These are phyloP conservation scores for Myathropa florea DNA, from an alignment of 2,888 invertebrate species.

Conservation along the genomic window DNA sequence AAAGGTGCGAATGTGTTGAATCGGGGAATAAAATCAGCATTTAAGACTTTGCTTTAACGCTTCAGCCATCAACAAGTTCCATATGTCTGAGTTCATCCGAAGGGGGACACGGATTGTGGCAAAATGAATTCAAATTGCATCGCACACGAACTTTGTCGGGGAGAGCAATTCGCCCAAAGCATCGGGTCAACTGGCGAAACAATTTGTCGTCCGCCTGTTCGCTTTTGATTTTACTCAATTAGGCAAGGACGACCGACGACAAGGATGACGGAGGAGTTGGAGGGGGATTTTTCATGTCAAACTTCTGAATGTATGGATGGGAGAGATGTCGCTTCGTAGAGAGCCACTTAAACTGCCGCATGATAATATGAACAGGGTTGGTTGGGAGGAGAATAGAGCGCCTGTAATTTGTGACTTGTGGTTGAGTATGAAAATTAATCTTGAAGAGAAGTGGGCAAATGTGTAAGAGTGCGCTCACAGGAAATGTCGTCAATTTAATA, in stretches of 20 bases:
- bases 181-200: conserved; percentile 56
- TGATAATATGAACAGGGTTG: conserved; percentile 39
- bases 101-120: conserved; percentile 35
- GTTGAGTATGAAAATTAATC: neutral
- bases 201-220: conserved; percentile 48
- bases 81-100: conserved; percentile 20
- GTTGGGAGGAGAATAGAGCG: neutral
- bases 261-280: conserved; percentile 14
- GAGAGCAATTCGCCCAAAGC: conserved; percentile 12
- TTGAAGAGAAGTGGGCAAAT: neutral
- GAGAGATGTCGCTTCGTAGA: conserved; percentile 4
- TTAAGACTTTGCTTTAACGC: conserved; percentile 34
- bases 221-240: conserved; percentile 70
- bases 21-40: conserved; percentile 11
- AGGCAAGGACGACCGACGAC: conserved; percentile 44
- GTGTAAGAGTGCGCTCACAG: no score
- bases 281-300: conserved; percentile 37
- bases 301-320: conserved; percentile 25
- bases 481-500: no score
- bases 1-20: conserved; percentile 54
- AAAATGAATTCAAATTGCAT: conserved; percentile 56
- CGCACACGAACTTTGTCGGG: conserved; percentile 18
- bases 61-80: conserved; percentile 57
- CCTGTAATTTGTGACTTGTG: neutral
- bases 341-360: conserved; percentile 60